Evolutionary conservation across 1,140 invertebrate genomes (phyloP).

Genomic region (Ceratoteleas bidentatus): DNA sequence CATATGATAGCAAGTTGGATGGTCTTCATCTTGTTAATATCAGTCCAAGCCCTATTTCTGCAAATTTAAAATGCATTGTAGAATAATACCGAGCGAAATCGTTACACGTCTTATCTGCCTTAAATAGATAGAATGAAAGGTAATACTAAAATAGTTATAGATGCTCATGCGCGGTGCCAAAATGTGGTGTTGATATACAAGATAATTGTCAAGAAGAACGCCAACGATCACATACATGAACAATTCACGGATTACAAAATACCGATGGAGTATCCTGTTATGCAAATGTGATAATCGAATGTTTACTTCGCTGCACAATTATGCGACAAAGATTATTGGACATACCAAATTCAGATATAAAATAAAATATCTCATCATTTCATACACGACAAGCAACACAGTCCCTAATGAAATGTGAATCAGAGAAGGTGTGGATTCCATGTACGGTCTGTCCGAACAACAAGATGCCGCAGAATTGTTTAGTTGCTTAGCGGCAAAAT

Average conservation of each 20-base stretch:
- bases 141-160: neutral
- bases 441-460: neutral
- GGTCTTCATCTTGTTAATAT: constrained; percentile 16
- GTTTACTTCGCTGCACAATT: constrained; percentile 11
- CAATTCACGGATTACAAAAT: neutral
- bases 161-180: constrained; percentile 4
- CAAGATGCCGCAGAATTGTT: constrained; percentile 20
- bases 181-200: neutral
- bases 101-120: constrained; percentile 8
- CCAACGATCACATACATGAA: neutral
- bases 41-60: neutral
- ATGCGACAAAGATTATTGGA: constrained; percentile 3
- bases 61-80: constrained; percentile 11
- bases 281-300: constrained; percentile 13
- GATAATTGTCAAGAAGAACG: constrained; percentile 2
- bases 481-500: neutral
- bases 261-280: constrained; percentile 1
- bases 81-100: constrained; percentile 14
- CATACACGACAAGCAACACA: neutral
- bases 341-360: neutral
- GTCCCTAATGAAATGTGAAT: neutral
- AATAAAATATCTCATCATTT: neutral
- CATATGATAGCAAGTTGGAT: constrained; percentile 6
- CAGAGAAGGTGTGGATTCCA: constrained; percentile 4
- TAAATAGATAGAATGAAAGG: neutral